phyloP scores from a whole-genome alignment of 2,888 invertebrate genomes.

The Brassicogethes aeneus region DNA sequence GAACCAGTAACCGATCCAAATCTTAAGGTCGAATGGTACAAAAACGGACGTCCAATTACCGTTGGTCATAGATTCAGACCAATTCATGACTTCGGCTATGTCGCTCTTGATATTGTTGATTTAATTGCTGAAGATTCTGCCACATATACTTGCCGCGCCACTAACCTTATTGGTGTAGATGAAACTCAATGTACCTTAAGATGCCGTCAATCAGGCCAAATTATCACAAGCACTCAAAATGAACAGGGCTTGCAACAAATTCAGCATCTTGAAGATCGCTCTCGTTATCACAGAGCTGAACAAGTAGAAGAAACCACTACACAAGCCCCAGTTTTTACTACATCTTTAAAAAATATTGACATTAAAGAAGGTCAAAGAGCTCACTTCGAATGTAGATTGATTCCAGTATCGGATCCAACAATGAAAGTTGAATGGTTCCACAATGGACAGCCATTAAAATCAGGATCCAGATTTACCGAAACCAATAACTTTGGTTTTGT shows the following conservation, averaged over 20 bases:
- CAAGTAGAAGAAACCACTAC: slow-evolving; percentile 73
- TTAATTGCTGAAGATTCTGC: slow-evolving; percentile 94
- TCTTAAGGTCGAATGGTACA: slow-evolving; percentile 94
- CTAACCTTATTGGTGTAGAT: slow-evolving; percentile 82
- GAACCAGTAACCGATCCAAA: slow-evolving; percentile 96
- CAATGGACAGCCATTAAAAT: slow-evolving; percentile 81
- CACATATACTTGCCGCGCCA: slow-evolving; percentile 87
- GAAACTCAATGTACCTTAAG: slow-evolving; percentile 68
- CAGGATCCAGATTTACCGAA: slow-evolving; percentile 91
- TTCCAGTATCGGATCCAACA: slow-evolving; percentile 87
- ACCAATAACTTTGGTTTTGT: slow-evolving; percentile 97
- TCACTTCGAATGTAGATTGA: slow-evolving; percentile 88
- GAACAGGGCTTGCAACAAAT: slow-evolving; percentile 84
- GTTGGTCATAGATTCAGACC: slow-evolving; percentile 93
- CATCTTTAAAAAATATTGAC: slow-evolving; percentile 83
- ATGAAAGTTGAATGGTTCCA: slow-evolving; percentile 96
- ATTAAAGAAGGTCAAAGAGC: slow-evolving; percentile 92
- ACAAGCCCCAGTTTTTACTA: slow-evolving; percentile 89
- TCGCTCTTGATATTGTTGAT: slow-evolving; percentile 93
- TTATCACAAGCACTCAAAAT: slow-evolving; percentile 78
- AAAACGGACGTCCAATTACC: slow-evolving; percentile 88
- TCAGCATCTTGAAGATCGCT: slow-evolving; percentile 78
- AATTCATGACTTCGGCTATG: slow-evolving; percentile 97
- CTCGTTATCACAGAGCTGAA: slow-evolving; percentile 66
- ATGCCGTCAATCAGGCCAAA: slow-evolving; percentile 70